Evolutionary conservation across 2,113 vertebrate species (phyloP).

Genomic region (human): GRCh38 chr15:91811501-91812000

Average conservation of each 20-base stretch:
- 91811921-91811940: no score
- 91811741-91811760: neutral
- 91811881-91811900: no score
- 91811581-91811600: neutral
- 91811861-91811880: neutral
- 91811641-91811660: neutral
- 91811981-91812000: no score
- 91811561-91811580: neutral
- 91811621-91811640: neutral
- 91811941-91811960: no score
- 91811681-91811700: neutral
- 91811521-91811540: no score
- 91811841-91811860: neutral
- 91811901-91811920: no score
- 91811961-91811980: no score
- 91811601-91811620: neutral
- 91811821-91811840: neutral
- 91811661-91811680: neutral
- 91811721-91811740: neutral
- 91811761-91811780: neutral
- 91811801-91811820: neutral
- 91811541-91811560: neutral
- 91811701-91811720: neutral
- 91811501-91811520: no score
- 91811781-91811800: neutral